phyloP scores from a whole-genome alignment of 2,113 vertebrate genomes.

The Dicrurus megarhynchus region DNA sequence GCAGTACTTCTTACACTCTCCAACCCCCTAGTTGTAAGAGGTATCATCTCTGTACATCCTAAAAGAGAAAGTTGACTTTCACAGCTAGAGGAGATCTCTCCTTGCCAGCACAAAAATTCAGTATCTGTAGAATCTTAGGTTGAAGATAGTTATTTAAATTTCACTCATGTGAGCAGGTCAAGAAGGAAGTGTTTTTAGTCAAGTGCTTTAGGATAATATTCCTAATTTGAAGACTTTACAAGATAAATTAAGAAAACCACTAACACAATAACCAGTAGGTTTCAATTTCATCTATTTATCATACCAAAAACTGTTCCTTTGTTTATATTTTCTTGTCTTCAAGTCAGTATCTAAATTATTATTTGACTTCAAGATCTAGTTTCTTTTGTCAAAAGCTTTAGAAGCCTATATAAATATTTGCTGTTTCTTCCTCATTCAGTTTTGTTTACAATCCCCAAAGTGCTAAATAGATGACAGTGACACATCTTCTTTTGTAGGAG shows the following conservation, averaged over 20 bases:
- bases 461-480: constrained; percentile 39
- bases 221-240: not conserved
- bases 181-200: not conserved
- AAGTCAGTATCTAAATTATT: not conserved
- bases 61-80: not conserved
- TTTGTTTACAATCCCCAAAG: constrained; percentile 47
- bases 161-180: not conserved
- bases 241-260: not conserved
- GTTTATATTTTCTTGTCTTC: not conserved
- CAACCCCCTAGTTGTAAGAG: not conserved
- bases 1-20: not conserved
- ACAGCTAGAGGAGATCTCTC: not conserved
- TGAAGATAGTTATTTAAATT: not conserved
- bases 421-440: not conserved
- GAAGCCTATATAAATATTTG: constrained; percentile 48
- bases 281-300: not conserved
- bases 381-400: constrained; percentile 35
- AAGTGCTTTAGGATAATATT: not conserved
- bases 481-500: not conserved
- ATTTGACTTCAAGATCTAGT: constrained; percentile 10
- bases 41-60: not conserved
- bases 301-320: not conserved
- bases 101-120: not conserved
- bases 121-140: not conserved
- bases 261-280: not conserved